Evolutionary conservation across 2,888 invertebrate species (phyloP).

Genomic region (Epinotia bilunana): DNA sequence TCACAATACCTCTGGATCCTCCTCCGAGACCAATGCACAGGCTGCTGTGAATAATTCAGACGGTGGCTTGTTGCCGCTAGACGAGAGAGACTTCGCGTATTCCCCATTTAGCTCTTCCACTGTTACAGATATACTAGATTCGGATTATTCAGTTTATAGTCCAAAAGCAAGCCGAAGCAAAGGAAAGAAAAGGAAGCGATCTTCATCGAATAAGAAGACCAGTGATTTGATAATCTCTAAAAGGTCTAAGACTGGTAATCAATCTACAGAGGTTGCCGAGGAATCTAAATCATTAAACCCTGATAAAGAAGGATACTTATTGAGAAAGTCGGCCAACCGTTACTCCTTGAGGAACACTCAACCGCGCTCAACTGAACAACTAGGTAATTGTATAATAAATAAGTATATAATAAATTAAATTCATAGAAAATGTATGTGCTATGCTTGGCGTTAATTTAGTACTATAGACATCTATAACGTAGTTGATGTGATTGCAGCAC

Average conservation of each 20-base stretch:
- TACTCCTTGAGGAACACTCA: slow-evolving; percentile 69
- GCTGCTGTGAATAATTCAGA: slow-evolving; percentile 63
- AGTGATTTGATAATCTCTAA: slow-evolving; percentile 70
- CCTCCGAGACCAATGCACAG: slow-evolving; percentile 53
- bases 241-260: slow-evolving; percentile 83
- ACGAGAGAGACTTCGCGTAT: slow-evolving; percentile 81
- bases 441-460: not conserved
- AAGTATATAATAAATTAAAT: not conserved
- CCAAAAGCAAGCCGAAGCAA: slow-evolving; percentile 74
- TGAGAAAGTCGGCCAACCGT: slow-evolving; percentile 23
- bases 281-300: slow-evolving; percentile 56
- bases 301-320: slow-evolving; percentile 56
- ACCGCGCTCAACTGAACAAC: slow-evolving; percentile 67
- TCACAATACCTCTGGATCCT: slow-evolving; percentile 61
- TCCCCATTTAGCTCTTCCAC: slow-evolving; percentile 82
- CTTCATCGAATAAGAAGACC: slow-evolving; percentile 73
- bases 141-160: slow-evolving; percentile 81
- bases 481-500: slow-evolving; percentile 66
- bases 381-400: slow-evolving; percentile 63
- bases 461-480: not conserved
- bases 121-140: slow-evolving; percentile 78
- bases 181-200: slow-evolving; percentile 79
- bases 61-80: slow-evolving; percentile 77
- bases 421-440: no score
- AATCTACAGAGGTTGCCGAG: slow-evolving; percentile 67